phyloP scores from a whole-genome alignment of 2,888 invertebrate species.

The Macropis europaea region DNA sequence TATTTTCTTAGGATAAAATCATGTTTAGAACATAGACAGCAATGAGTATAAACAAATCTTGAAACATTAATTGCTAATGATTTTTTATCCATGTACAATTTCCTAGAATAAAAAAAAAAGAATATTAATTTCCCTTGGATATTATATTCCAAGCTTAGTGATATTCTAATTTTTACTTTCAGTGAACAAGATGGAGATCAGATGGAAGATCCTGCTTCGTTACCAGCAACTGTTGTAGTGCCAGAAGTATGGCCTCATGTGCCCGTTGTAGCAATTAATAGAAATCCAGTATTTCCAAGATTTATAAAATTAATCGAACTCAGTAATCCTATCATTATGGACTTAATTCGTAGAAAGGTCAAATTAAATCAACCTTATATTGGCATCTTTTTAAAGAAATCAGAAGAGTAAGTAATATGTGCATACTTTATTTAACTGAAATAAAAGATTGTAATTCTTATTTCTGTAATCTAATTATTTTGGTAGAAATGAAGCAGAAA shows the following conservation, averaged over 20 bases:
- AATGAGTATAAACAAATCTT: too few species aligned
- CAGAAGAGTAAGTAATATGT: conserved; percentile 85
- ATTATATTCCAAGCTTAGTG: neutral
- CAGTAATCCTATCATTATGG: conserved; percentile 92
- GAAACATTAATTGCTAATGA: too few species aligned
- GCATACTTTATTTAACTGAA: neutral
- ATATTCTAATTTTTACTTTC: conserved; percentile 1
- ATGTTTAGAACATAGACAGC: too few species aligned
- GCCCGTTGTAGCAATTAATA: conserved; percentile 95
- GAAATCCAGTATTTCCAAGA: conserved; percentile 98
- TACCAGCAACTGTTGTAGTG: conserved; percentile 94
- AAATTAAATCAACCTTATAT: conserved; percentile 98
- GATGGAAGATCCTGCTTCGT: conserved; percentile 76
- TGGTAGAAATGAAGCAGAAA: conserved; percentile 88
- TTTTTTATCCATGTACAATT: too few species aligned
- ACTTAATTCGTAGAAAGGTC: conserved; percentile 95
- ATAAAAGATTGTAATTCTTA: neutral
- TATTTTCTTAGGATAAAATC: too few species aligned
- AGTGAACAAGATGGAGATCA: conserved; percentile 59
- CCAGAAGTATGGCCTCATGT: conserved; percentile 98
- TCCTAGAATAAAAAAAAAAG: neutral
- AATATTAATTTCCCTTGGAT: neutral
- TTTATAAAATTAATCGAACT: conserved; percentile 99
- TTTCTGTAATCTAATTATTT: neutral
- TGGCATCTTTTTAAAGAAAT: conserved; percentile 96